Evolutionary conservation across 2,888 invertebrate species (phyloP).

Genomic region (Hirtodrosophila alboralis): DNA sequence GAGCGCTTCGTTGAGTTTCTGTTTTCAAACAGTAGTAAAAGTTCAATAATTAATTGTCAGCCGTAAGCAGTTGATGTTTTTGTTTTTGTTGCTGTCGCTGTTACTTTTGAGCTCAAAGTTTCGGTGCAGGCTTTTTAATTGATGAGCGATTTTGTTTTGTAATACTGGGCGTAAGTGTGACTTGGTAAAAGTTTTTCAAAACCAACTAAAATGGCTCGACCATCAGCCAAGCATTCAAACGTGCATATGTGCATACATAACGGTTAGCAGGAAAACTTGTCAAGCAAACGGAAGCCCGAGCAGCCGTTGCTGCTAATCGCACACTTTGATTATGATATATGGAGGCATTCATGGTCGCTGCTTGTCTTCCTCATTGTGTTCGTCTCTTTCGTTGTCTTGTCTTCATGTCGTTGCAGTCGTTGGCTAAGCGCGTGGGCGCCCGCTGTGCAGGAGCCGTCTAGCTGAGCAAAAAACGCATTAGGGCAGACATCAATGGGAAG

Average conservation of each 20-base stretch:
- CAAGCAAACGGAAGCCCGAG: constrained; percentile 61
- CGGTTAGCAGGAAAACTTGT: constrained; percentile 20
- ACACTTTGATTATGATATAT: constrained; percentile 68
- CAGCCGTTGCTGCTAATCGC: constrained; percentile 58
- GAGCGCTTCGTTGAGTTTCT: constrained; percentile 54
- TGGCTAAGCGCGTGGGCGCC: constrained; percentile 34
- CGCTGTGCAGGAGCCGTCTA: constrained; percentile 27
- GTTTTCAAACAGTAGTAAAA: constrained; percentile 72
- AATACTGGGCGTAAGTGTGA: constrained; percentile 60
- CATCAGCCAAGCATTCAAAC: constrained; percentile 4
- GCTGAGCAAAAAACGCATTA: constrained; percentile 67
- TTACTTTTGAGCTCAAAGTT: constrained; percentile 27
- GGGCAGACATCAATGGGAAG: constrained; percentile 47
- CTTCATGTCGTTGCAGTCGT: constrained; percentile 4
- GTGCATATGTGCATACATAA: too few species aligned
- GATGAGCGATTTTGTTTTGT: constrained; percentile 65
- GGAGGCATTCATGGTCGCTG: constrained; percentile 52
- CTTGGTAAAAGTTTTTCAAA: constrained; percentile 39
- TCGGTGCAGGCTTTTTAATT: constrained; percentile 46
- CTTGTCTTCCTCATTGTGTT: constrained; percentile 5
- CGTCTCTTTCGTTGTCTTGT: constrained; percentile 11
- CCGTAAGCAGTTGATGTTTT: constrained; percentile 54
- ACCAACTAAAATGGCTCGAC: constrained; percentile 9
- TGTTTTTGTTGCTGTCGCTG: constrained; percentile 18
- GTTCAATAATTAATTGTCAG: constrained; percentile 74